Percentiles rank a stretch among this genome's conserved stretches.
Evolutionary conservation across 2,888 invertebrate species (phyloP).

Genomic region (Rhaphigaster nebulosa): DNA sequence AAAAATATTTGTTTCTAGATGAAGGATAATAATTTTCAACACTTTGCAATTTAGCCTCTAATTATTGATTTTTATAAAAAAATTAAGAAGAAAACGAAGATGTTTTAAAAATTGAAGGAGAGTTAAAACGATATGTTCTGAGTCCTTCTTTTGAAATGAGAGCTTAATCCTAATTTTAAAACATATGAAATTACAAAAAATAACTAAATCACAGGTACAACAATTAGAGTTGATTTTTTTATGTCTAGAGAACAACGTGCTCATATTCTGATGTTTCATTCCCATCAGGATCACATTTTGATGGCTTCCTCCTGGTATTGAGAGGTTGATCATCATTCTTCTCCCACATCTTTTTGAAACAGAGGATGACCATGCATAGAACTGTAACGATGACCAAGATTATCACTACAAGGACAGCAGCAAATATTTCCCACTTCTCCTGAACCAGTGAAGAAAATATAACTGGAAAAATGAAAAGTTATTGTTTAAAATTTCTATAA

Average conservation of each 20-base stretch:
- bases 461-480: conserved; percentile 45
- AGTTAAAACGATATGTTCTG: background rate
- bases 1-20: background rate
- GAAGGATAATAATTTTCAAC: background rate
- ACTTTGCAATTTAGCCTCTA: background rate
- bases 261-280: conserved; percentile 59
- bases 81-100: background rate
- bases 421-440: conserved; percentile 58
- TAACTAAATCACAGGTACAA: conserved; percentile 57
- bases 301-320: conserved; percentile 35
- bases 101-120: background rate
- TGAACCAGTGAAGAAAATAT: conserved; percentile 53
- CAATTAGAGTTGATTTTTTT: background rate
- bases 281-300: conserved; percentile 42
- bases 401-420: conserved; percentile 52
- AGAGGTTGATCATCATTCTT: conserved; percentile 51
- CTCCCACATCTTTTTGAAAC: conserved; percentile 51
- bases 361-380: conserved; percentile 52
- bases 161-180: conserved; percentile 21
- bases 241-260: conserved; percentile 53
- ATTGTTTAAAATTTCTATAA: background rate
- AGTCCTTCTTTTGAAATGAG: background rate
- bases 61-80: background rate
- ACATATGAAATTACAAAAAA: conserved; percentile 28
- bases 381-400: conserved; percentile 52